A percentile compares a stretch with the other conserved stretches of the same genome.
Conservation (phyloP, 2,113 vertebrate genomes). For the Dendrocopos noguchii region DNA sequence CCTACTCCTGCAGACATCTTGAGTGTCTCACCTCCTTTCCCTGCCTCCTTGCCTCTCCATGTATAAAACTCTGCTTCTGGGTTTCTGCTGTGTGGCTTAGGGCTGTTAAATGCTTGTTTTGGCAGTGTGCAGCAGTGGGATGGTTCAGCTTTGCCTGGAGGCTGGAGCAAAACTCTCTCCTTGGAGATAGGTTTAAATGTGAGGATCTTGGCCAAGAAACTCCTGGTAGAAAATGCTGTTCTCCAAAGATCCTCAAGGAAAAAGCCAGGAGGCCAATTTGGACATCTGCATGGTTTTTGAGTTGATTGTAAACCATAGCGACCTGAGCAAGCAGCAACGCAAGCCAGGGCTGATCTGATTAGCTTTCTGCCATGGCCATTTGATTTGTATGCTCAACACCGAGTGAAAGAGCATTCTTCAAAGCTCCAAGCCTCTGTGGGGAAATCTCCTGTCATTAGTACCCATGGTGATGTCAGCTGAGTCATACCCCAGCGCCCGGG, state of each 20-base stretch:
- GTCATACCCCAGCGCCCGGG: neutral
- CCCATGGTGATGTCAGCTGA: constrained; percentile 67
- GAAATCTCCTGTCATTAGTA: constrained; percentile 59
- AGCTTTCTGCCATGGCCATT: constrained; percentile 12
- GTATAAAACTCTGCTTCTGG: neutral
- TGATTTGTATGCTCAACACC: constrained; percentile 57
- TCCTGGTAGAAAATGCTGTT: neutral
- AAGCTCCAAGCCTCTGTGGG: constrained; percentile 15
- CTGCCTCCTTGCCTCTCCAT: neutral
- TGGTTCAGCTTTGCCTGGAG: constrained; percentile 10
- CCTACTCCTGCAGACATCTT: neutral
- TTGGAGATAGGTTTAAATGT: constrained; percentile 20
- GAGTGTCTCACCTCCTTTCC: neutral
- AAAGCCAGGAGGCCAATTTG: constrained; percentile 42
- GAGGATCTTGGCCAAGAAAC: constrained; percentile 18
- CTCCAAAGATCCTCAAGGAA: constrained; percentile 16
- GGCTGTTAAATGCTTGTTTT: constrained; percentile 30
- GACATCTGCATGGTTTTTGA: constrained; percentile 58
- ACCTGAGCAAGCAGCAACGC: constrained; percentile 57
- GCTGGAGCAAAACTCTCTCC: neutral
- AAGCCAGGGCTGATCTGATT: constrained; percentile 66
- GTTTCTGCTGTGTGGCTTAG: neutral
- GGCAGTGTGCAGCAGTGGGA: neutral
- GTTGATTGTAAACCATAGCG: constrained; percentile 47
- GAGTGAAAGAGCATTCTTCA: constrained; percentile 52